A percentile compares a stretch with the other conserved stretches of the same genome.
These are phyloP conservation scores for Drosophila jambulina DNA, from an alignment of 1,140 invertebrate species.

Conservation along the genomic window DNA sequence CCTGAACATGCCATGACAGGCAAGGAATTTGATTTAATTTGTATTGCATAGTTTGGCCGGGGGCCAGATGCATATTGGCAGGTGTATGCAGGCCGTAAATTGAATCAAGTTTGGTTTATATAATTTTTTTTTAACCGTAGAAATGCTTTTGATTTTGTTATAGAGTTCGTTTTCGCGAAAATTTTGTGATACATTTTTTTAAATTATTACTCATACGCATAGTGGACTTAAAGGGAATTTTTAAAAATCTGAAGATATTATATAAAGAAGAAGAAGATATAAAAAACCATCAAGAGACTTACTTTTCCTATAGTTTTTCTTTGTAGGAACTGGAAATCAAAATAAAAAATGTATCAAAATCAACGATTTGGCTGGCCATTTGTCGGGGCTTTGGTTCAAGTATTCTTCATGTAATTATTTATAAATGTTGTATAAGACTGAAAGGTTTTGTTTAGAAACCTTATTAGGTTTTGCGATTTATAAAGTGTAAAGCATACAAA, in stretches of 20 bases:
- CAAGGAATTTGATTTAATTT: conserved; percentile 14
- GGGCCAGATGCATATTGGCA: not conserved
- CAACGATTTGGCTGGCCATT: no score
- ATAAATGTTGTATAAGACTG: no score
- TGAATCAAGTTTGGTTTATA: not conserved
- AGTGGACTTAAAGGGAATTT: not conserved
- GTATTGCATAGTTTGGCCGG: not conserved
- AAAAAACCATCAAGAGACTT: no score
- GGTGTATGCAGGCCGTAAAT: not conserved
- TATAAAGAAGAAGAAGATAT: no score
- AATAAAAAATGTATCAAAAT: not conserved
- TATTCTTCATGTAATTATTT: no score
- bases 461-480: no score
- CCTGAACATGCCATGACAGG: not conserved
- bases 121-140: not conserved
- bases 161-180: not conserved
- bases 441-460: no score
- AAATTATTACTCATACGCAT: conserved; percentile 4
- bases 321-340: not conserved
- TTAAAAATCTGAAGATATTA: not conserved
- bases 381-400: no score
- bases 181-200: no score
- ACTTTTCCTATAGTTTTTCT: not conserved
- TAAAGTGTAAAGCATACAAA: no score
- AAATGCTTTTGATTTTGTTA: not conserved